Evolutionary conservation across 2,888 invertebrate genomes (phyloP), one percentile per base, ranked within the genome.

Genomic region (Acleris laterana): DNA sequence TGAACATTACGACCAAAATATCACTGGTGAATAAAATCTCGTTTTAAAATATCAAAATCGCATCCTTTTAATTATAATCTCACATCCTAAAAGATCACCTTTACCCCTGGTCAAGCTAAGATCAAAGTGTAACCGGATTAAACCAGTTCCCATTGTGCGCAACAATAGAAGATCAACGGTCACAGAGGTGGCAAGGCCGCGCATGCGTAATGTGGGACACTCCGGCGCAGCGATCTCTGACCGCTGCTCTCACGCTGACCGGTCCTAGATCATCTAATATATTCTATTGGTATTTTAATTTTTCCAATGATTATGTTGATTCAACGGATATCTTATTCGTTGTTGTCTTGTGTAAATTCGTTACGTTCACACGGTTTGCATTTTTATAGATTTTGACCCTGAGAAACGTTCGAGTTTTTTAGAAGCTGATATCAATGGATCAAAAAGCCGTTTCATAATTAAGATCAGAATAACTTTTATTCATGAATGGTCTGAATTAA

Each of bases 101-200:
- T 25, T 38, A 63, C 55, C 65, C 55, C 44, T 44, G 65, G 60
- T 61, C 64, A 53, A 56, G 56, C 57, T 56, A 65, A 62, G 61
- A 51, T 52, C 69, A n/a, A 73, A 68, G 76, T 70, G 68, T 71
- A 71, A 58, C 46, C 28, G 49, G 62, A 61, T 56, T 55, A 65
- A 78, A 77, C 78, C 72, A 72, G 75, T 79, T 57, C 25, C 25
- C 67, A 69, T 71, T 65, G 55, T 65, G 64, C 62, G 64, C 69
- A 67, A 62, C 46, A 69, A 77, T 75, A 69, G 69, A 77, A 83
- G 90, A 85, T 88, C 89, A 90, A 90, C 89, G 90, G 90, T 90
- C 90, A 89, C 81, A 69, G 71, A 74, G 79, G n/a, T 75, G 78
- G 79, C 80, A 84, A 89, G 89, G 89, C 84, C 87, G 67, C 80